Conservation (phyloP, 2,113 vertebrate genomes). For the Orthonyx spaldingii region DNA sequence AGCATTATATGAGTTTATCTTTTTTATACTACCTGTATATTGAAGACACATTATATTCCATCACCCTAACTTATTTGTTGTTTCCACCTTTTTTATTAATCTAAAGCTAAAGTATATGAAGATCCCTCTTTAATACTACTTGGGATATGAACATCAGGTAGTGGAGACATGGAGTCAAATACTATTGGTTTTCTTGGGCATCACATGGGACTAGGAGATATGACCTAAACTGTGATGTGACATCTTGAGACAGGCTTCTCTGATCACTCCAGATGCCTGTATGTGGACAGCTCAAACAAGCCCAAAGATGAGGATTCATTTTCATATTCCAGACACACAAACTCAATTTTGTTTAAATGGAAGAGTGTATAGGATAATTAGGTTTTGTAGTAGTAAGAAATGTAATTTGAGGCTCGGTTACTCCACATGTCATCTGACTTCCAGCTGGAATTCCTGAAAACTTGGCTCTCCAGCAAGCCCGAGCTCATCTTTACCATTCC, state of each 20-base stretch:
- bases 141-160: not conserved
- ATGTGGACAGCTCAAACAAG: not conserved
- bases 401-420: not conserved
- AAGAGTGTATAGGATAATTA: not conserved
- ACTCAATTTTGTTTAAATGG: not conserved
- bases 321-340: not conserved
- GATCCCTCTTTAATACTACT: not conserved
- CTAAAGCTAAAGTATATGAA: not conserved
- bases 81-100: not conserved
- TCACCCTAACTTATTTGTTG: not conserved
- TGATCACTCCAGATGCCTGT: not conserved
- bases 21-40: not conserved
- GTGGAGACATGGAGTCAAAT: not conserved
- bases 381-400: not conserved
- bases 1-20: not conserved
- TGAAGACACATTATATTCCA: not conserved
- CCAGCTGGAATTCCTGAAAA: not conserved
- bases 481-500: not conserved
- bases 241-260: not conserved
- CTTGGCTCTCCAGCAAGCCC: not conserved
- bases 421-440: not conserved
- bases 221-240: not conserved
- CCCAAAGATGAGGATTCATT: not conserved
- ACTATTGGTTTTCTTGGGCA: not conserved
- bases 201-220: not conserved